phyloP scores from a whole-genome alignment of 2,888 invertebrate genomes.

The Zygogramma bicolorata region DNA sequence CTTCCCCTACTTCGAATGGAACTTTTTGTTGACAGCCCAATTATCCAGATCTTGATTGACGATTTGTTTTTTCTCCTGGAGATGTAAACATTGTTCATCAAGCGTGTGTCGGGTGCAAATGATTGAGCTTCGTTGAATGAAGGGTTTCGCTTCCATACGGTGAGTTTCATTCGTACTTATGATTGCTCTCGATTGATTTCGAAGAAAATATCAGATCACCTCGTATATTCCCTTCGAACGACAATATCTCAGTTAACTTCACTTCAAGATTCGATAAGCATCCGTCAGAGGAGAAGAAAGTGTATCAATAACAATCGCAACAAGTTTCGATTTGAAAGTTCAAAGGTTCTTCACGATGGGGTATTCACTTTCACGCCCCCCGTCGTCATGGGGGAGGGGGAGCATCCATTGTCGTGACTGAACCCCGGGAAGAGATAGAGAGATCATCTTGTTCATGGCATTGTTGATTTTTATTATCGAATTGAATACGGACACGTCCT shows the following conservation, averaged over 20 bases:
- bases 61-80: too few species aligned
- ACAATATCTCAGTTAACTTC: constrained; percentile 15
- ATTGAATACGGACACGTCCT: neutral
- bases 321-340: constrained; percentile 22
- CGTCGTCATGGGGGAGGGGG: neutral
- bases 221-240: neutral
- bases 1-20: too few species aligned
- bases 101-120: too few species aligned
- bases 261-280: constrained; percentile 11
- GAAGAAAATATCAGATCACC: too few species aligned
- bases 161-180: too few species aligned
- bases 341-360: constrained; percentile 19
- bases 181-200: too few species aligned
- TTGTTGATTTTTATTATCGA: constrained; percentile 11
- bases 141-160: too few species aligned
- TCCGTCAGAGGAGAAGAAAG: constrained; percentile 27
- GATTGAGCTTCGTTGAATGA: too few species aligned
- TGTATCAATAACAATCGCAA: constrained; percentile 27
- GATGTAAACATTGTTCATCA: too few species aligned
- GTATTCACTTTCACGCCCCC: constrained; percentile 10
- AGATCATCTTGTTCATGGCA: constrained; percentile 25
- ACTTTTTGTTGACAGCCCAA: too few species aligned
- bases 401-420: neutral
- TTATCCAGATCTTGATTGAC: too few species aligned
- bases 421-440: neutral